A percentile compares a stretch with the other conserved stretches of the same genome.
These are phyloP conservation scores for Dynastes maya DNA, from an alignment of 2,888 invertebrate genomes.

Conservation along the genomic window DNA sequence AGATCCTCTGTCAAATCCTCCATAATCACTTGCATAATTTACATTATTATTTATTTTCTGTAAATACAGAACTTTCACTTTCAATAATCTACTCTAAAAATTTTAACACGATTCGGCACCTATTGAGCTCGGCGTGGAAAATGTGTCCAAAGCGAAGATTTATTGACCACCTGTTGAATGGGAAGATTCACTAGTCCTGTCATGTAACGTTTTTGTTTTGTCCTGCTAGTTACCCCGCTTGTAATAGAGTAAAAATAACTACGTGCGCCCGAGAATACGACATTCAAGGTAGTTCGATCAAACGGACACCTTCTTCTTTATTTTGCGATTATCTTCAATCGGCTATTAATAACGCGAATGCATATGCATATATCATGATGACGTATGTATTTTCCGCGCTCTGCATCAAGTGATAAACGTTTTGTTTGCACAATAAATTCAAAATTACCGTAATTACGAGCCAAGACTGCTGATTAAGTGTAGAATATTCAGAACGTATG, in stretches of 20 bases:
- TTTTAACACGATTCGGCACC: background rate
- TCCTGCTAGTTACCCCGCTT: background rate
- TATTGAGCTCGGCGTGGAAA: background rate
- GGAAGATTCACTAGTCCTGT: background rate
- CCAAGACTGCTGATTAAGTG: conserved; percentile 31
- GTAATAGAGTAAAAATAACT: background rate
- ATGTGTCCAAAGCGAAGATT: conserved; percentile 29
- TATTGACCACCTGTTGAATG: conserved; percentile 37
- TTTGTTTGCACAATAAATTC: conserved; percentile 42
- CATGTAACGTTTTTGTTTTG: conserved; percentile 22
- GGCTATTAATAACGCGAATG: conserved; percentile 18
- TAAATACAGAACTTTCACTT: background rate
- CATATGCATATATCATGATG: conserved; percentile 3
- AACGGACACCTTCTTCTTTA: background rate
- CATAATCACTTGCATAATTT: background rate
- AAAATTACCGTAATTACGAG: conserved; percentile 39
- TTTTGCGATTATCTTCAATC: conserved; percentile 22
- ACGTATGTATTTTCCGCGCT: background rate
- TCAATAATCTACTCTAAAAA: too few relatives aligned
- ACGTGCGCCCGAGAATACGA: background rate
- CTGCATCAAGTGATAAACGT: conserved; percentile 20
- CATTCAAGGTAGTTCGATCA: background rate
- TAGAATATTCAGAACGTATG: conserved; percentile 31
- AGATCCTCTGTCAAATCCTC: too few relatives aligned
- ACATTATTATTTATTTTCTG: background rate